A percentile compares a stretch with the other conserved stretches of the same genome.
These are phyloP conservation scores for Trypoxylon attenuatum DNA, from an alignment of 2,888 invertebrate genomes.

Conservation along the genomic window DNA sequence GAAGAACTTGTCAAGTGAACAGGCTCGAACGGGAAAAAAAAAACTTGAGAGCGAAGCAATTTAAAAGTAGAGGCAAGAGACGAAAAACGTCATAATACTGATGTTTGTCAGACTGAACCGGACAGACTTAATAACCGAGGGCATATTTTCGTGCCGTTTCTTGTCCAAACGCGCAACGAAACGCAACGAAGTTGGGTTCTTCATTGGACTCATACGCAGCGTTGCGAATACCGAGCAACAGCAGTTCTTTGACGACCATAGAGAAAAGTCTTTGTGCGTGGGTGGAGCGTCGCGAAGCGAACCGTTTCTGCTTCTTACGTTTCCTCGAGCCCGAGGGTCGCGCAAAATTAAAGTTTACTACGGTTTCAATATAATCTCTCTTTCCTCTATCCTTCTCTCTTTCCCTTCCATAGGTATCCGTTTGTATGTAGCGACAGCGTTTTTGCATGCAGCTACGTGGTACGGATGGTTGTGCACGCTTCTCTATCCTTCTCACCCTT, in stretches of 20 bases:
- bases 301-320: slow-evolving; percentile 42
- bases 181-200: slow-evolving; percentile 10
- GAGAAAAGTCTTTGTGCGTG: slow-evolving; percentile 20
- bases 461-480: not conserved
- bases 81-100: too few species aligned
- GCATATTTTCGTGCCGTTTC: not conserved
- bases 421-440: not conserved
- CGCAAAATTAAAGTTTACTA: slow-evolving; percentile 58
- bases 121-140: not conserved
- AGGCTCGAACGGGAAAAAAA: too few species aligned
- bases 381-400: too few species aligned
- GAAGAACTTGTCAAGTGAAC: too few species aligned
- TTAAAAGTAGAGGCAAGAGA: too few species aligned
- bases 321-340: slow-evolving; percentile 27
- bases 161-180: too few species aligned
- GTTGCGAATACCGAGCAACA: not conserved
- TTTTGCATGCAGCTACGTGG: not conserved
- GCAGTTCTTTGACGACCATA: slow-evolving; percentile 30
- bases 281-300: slow-evolving; percentile 6
- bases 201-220: slow-evolving; percentile 1
- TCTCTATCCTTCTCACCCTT: too few species aligned
- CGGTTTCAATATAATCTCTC: slow-evolving; percentile 55
- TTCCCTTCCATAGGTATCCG: not conserved
- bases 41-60: too few species aligned
- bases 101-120: too few species aligned